A percentile compares a stretch with the other conserved stretches of the same genome.
phyloP scores from a whole-genome alignment of 2,888 invertebrate genomes.

The Junonia oenone region DNA sequence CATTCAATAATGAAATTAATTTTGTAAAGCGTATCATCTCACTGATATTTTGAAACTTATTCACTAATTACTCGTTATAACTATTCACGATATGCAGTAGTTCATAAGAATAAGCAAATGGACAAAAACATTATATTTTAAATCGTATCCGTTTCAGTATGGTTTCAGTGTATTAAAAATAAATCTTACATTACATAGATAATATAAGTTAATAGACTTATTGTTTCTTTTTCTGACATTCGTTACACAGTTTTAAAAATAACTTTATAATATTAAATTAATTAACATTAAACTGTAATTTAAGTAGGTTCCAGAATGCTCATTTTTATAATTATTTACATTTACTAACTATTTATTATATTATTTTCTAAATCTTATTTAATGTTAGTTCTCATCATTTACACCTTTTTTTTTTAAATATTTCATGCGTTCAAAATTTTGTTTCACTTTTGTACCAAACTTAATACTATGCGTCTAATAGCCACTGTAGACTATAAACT shows the following conservation, averaged over 20 bases:
- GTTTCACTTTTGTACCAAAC: slow-evolving; percentile 1
- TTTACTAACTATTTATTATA: neutral
- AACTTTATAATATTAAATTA: neutral
- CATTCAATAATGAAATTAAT: slow-evolving; percentile 17
- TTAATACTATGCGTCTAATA: neutral
- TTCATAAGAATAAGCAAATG: slow-evolving; percentile 27
- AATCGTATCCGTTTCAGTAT: slow-evolving; percentile 13
- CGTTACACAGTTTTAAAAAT: neutral
- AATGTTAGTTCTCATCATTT: no score
- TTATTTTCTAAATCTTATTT: neutral
- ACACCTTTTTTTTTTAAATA: neutral
- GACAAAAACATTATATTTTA: slow-evolving; percentile 14
- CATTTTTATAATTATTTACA: neutral
- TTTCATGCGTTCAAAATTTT: neutral
- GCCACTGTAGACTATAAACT: no score
- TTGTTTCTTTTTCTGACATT: neutral
- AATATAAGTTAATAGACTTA: neutral
- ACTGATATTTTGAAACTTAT: slow-evolving; percentile 29
- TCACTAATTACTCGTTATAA: slow-evolving; percentile 6
- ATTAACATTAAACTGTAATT: neutral
- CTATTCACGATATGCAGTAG: slow-evolving; percentile 29
- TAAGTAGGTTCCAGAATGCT: neutral
- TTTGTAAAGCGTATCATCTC: slow-evolving; percentile 36
- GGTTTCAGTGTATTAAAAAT: slow-evolving; percentile 8
- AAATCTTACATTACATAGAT: neutral